Conservation (phyloP, 2,888 invertebrate genomes). For the Epicampocera succincta region DNA sequence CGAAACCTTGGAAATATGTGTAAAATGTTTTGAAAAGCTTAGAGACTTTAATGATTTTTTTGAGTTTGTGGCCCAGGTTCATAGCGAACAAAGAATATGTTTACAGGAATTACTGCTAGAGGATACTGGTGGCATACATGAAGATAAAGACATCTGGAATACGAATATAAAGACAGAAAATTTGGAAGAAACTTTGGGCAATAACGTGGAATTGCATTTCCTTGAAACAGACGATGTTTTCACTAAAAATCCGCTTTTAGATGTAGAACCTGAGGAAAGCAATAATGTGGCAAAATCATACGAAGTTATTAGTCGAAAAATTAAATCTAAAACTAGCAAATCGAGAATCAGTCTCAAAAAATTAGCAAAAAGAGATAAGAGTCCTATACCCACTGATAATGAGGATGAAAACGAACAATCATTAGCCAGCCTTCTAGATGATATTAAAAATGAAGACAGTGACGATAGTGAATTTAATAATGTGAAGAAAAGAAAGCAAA, state of each 20-base stretch:
- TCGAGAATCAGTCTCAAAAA: constrained; percentile 38
- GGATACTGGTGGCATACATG: constrained; percentile 1
- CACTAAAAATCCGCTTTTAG: constrained; percentile 75
- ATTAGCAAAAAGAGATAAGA: constrained; percentile 48
- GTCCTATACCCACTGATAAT: constrained; percentile 36
- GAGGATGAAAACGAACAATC: constrained; percentile 43
- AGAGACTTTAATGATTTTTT: constrained; percentile 79
- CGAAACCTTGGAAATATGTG: constrained; percentile 77
- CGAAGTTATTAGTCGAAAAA: constrained; percentile 36
- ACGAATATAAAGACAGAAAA: constrained; percentile 68
- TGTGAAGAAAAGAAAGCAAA: constrained; percentile 41
- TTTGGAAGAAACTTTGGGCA: constrained; percentile 56
- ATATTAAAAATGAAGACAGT: constrained; percentile 43
- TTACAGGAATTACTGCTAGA: constrained; percentile 1
- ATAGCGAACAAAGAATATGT: constrained; percentile 72
- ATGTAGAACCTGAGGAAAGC: constrained; percentile 64
- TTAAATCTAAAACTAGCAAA: constrained; percentile 35
- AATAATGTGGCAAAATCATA: constrained; percentile 68
- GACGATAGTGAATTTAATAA: constrained; percentile 17
- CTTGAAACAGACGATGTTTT: constrained; percentile 64
- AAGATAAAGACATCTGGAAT: constrained; percentile 11
- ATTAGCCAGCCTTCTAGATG: constrained; percentile 33
- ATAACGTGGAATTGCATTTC: constrained; percentile 25
- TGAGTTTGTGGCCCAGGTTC: constrained; percentile 77
- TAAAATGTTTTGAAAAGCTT: constrained; percentile 79